These are phyloP conservation scores for Laticauda colubrina DNA, from an alignment of 2,113 vertebrate species.

Conservation along the genomic window DNA sequence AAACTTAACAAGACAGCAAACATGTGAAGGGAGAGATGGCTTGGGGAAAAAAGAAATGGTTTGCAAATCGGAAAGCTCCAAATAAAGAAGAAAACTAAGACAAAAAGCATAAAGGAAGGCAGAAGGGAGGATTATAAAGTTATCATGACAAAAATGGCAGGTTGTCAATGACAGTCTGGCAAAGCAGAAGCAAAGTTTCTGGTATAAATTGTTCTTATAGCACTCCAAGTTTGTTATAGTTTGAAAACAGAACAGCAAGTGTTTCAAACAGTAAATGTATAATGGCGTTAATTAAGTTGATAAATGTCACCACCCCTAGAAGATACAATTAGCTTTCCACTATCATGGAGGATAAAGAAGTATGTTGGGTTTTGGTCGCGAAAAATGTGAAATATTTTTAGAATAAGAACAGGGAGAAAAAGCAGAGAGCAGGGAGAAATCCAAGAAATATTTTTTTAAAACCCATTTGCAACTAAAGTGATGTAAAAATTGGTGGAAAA, in stretches of 20 bases:
- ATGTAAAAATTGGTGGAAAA: background rate
- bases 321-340: background rate
- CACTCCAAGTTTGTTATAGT: background rate
- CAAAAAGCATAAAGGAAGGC: background rate
- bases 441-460: background rate
- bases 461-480: background rate
- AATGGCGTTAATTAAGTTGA: background rate
- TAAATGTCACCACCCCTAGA: background rate
- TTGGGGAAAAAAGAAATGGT: background rate
- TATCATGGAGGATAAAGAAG: background rate
- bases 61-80: background rate
- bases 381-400: background rate
- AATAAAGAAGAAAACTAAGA: background rate
- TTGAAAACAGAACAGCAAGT: background rate
- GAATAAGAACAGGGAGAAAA: background rate
- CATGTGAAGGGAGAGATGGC: background rate
- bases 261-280: background rate
- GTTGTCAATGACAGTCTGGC: background rate
- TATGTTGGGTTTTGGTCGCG: background rate
- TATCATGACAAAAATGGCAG: background rate
- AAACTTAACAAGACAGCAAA: background rate
- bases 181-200: background rate
- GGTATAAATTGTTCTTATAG: background rate
- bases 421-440: background rate
- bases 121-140: background rate